Evolutionary conservation across 1,140 invertebrate species (phyloP), one percentile per base, ranked within the genome.

Genomic region (Bombus affinis): DNA sequence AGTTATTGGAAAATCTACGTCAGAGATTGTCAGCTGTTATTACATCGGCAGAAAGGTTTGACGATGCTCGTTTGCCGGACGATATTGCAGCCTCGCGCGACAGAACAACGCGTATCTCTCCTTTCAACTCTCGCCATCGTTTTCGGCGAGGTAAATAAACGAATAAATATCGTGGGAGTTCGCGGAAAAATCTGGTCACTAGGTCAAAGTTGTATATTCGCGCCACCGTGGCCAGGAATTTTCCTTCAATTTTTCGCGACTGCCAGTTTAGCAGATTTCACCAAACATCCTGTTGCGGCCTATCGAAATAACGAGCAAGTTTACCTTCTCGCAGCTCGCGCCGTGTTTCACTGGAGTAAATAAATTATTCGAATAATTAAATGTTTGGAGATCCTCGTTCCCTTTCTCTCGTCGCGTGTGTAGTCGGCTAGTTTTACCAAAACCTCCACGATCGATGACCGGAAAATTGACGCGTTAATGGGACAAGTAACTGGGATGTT

Each of bases 11-110:
- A 85, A 80, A 80, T 80, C 68, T 25, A 22, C 39, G 66, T 12
- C 35, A 72, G 83, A 72, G 76, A 72, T 83, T 83, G 76, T 80
- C 83, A 42, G 42, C 32, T 78, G 83, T 85, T 85, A 85, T 85
- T 85, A 85, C 53, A 80, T 80, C 76, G 83, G 53, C 76, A 65
- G 76, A 80, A 80, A 80, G 72, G 83, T 85, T 85, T 85, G 83
- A 85, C n/a, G 81, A 83, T 47, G 76, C 76, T 80, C 66, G 83
- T 85, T 80, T 72, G 76, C 39, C 28, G 82, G 66, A 72, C 82
- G 82, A 71, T 84, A 85, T 85, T 85, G 76, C 83, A 85, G 47
- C 22, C 44, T 72, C 32, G n/a, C 68, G 32, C 68, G 68, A 79
- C 37, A 32, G 18, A 32, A 57, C 22, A 62, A 79, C 35, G 18